Base-by-base conservation (phyloP, 64 coral and sea anemone genomes). In the Montipora capricornis region DNA sequence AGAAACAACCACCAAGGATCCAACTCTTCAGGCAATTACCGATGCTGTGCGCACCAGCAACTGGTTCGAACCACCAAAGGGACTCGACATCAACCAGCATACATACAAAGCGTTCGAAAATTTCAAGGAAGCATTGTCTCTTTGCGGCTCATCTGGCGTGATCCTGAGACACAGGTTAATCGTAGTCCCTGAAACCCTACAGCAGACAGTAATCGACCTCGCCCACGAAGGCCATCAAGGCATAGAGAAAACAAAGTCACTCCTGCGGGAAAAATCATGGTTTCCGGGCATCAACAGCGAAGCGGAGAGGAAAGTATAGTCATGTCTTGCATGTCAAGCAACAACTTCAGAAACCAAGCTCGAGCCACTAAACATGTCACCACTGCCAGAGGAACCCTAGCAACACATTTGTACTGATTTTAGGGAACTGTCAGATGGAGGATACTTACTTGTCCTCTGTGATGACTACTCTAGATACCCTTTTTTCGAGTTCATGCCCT, bases 381-480 rank as follows among this genome's bases (percentile, higher is more conserved):
- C 73, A 50, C 79, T 95, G 51, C 93, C 88, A 44, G 76, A 90
- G 22, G 51, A 26, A 14, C 93, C 93, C 20, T 95, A 81, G 88
- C 37, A 75, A 87, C 80, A 95, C 47, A 19, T 95, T 19, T 90
- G 93, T 37, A 73, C 80, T 3, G 93, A 95, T 58, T 91, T 95
- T 20, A 84, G 68, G 16, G 68, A 94, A 77, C 79, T 94, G 58
- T 71, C 80, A 0, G 58, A 13, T 14, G 80, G 87, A 73, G 84
- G 53, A 74, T 94, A 94, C 77, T 67, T 24, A 24, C 24, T 24
- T 24, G 24, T 24, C 24, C 24, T 94, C 47, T 20, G 15, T 60
- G 91, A 88, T 66, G 76, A 93, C 55, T 93, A 93, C 84, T 80
- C 84, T 5, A 70, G 92, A 59, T 93, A 79, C 81, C 84, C 83